phyloP scores from a whole-genome alignment of 2,797 vertebrate species.

The Coracias cyanogaster region DNA sequence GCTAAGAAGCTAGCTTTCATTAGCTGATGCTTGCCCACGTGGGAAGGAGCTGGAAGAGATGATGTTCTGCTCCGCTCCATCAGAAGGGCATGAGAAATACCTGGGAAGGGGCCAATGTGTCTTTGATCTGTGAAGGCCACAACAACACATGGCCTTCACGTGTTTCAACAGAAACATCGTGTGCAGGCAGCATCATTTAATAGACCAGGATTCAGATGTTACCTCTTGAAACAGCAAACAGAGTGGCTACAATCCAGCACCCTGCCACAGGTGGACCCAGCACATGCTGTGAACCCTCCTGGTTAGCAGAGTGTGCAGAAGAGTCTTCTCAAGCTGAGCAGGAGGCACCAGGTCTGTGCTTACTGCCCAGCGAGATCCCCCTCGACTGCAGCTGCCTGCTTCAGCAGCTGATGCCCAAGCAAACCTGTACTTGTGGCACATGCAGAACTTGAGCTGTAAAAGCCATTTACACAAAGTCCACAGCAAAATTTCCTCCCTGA shows the following conservation, averaged over 20 bases:
- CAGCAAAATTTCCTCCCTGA: neutral
- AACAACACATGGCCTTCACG: neutral
- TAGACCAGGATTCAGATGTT: neutral
- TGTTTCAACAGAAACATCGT: rapidly evolving
- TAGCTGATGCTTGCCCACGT: neutral
- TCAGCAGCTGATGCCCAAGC: neutral
- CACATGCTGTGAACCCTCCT: neutral
- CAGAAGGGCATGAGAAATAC: neutral
- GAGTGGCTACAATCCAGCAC: neutral
- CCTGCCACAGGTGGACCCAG: neutral
- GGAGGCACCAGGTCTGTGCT: neutral
- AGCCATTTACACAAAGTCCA: neutral
- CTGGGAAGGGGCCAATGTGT: neutral
- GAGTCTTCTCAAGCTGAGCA: rapidly evolving
- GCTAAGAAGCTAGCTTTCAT: neutral
- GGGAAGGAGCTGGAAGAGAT: neutral
- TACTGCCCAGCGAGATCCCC: neutral
- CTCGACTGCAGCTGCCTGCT: neutral
- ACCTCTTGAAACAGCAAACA: neutral
- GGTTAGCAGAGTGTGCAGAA: neutral
- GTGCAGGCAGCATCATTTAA: neutral
- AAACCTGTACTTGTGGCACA: rapidly evolving
- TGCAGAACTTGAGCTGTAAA: neutral
- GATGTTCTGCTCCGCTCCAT: neutral
- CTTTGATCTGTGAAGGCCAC: neutral